These are phyloP conservation scores for Nemotelus pantherinus DNA, from an alignment of 2,888 invertebrate species.

Conservation along the genomic window DNA sequence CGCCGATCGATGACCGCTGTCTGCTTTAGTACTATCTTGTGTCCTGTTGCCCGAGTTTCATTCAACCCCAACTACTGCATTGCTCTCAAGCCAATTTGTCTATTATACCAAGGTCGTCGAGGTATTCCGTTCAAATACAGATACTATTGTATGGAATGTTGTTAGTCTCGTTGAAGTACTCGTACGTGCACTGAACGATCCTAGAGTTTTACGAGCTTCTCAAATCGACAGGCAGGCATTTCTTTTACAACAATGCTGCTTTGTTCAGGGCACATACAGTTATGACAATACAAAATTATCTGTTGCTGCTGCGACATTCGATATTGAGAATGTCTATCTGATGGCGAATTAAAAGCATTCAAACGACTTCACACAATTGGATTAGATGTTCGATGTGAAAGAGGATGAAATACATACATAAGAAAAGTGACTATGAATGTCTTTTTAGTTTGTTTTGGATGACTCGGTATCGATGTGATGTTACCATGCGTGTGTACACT, in stretches of 20 bases:
- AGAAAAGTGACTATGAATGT: background rate
- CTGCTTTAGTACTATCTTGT: too few species aligned
- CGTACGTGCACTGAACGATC: background rate
- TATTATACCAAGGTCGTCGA: too few species aligned
- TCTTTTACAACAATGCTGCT: too few species aligned
- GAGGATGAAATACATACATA: background rate
- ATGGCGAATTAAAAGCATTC: slow-evolving; percentile 33
- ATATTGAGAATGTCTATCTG: slow-evolving; percentile 25
- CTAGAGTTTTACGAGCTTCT: too few species aligned
- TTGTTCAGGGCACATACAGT: background rate
- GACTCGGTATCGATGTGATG: background rate
- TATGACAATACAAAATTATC: background rate
- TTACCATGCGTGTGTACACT: background rate
- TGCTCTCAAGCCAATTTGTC: too few species aligned
- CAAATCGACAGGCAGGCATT: too few species aligned
- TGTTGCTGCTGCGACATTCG: slow-evolving; percentile 15
- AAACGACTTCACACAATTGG: slow-evolving; percentile 41
- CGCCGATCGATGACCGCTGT: too few species aligned
- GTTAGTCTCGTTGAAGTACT: background rate
- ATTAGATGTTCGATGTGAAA: slow-evolving; percentile 6
- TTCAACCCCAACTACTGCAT: too few species aligned
- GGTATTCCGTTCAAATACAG: too few species aligned
- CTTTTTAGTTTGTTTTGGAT: background rate
- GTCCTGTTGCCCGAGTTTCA: too few species aligned
- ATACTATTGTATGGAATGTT: too few species aligned